These are phyloP conservation scores for Amphilophus citrinellus DNA, from an alignment of 2,113 vertebrate genomes.

Conservation along the genomic window DNA sequence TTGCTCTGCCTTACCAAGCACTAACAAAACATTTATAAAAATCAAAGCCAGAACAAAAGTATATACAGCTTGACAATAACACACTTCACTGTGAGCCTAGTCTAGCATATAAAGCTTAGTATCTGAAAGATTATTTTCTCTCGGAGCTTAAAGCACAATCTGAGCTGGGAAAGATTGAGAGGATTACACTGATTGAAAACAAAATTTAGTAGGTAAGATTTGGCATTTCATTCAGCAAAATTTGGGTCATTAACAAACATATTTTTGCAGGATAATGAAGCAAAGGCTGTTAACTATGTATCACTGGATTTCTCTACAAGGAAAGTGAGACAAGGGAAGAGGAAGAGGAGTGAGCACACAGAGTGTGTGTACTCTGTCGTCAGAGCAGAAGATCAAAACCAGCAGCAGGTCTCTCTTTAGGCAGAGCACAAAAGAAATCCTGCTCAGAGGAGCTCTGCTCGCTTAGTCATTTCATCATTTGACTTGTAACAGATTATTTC, in stretches of 20 bases:
- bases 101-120: too few species aligned
- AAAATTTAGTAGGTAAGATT: too few species aligned
- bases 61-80: too few species aligned
- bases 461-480: too few species aligned
- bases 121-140: too few species aligned
- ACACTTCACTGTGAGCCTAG: too few species aligned
- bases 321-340: background rate
- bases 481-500: rapidly evolving
- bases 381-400: background rate
- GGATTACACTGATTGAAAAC: too few species aligned
- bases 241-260: background rate
- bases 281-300: background rate
- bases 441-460: background rate
- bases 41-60: too few species aligned
- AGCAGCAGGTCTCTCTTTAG: background rate
- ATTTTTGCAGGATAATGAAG: background rate
- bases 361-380: background rate
- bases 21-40: rapidly evolving
- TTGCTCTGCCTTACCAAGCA: rapidly evolving
- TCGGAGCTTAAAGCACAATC: too few species aligned
- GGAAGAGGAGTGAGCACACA: background rate
- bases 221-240: background rate
- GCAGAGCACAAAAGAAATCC: background rate
- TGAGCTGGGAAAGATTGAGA: too few species aligned
- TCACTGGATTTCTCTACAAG: background rate